Conservation (phyloP, 2,888 invertebrate genomes). For the Buathra laborator region DNA sequence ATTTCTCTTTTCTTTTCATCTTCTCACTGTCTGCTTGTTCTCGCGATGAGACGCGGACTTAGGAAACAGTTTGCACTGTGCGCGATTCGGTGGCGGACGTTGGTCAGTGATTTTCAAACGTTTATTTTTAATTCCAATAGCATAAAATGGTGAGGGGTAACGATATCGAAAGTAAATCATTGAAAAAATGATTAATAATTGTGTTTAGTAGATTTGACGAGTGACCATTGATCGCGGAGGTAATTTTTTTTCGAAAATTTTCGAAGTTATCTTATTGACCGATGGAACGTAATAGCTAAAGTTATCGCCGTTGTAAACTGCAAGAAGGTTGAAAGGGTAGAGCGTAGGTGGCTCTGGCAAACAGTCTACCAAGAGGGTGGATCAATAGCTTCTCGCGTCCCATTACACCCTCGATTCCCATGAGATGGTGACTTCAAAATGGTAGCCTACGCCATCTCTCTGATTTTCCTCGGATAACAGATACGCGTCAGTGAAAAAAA, state of each 20-base stretch:
- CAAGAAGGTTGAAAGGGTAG: slow-evolving; percentile 68
- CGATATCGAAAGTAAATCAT: background rate
- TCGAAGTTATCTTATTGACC: slow-evolving; percentile 71
- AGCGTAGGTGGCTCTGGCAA: slow-evolving; percentile 81
- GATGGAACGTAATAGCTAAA: slow-evolving; percentile 60
- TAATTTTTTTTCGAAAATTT: slow-evolving; percentile 28
- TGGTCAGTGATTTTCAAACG: slow-evolving; percentile 32
- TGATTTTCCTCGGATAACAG: slow-evolving; percentile 64
- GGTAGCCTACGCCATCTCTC: slow-evolving; percentile 82
- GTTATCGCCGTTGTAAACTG: slow-evolving; percentile 56
- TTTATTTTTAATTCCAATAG: background rate
- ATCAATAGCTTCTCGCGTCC: slow-evolving; percentile 78
- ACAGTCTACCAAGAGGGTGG: slow-evolving; percentile 57
- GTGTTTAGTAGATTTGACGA: background rate
- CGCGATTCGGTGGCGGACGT: slow-evolving; percentile 63
- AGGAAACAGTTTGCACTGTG: slow-evolving; percentile 72
- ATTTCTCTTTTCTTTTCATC: slow-evolving; percentile 28
- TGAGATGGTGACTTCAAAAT: slow-evolving; percentile 76
- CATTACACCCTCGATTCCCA: slow-evolving; percentile 66
- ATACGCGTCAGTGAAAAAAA: background rate
- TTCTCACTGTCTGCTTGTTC: slow-evolving; percentile 54
- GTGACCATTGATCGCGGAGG: background rate
- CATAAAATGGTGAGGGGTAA: slow-evolving; percentile 25
- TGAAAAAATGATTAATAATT: background rate
- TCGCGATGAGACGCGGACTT: slow-evolving; percentile 56